Base-by-base conservation (phyloP, 2,888 invertebrate genomes). In the Spatulosminthurus flaviceps region DNA sequence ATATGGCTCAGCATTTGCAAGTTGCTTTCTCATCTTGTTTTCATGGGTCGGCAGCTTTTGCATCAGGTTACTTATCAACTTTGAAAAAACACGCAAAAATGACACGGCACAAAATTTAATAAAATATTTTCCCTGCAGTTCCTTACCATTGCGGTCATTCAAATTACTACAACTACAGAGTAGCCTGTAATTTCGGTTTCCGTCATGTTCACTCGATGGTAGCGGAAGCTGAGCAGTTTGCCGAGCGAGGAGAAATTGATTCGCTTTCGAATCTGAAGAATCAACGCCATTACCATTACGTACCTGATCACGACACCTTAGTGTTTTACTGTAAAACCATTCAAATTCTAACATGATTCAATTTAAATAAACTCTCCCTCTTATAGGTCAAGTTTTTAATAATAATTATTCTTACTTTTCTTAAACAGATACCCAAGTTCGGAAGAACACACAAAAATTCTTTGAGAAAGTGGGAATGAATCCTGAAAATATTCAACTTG, bases 1-100 rank as follows among this genome's bases (percentile, higher is more conserved):
- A 73, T 0, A 74, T 79, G 74, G 74, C 79, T 0, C 21, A 21
- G 5, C 74, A 79, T 41, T 69, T 79, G 79, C 79, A 79, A 34
- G 26, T 79, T n/a, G 74, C 79, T 19, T 79, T 41, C 29, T 79
- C 79, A 1, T n/a, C 28, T 21, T 24, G 21, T 7, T 79, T 79
- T 67, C 42, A 29, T 22, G 79, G 79, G 19, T 66, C 67, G 11
- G 79, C 74, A 13, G 21, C 42, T 2, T 79, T 79, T 42, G 61
- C 64, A 29, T 13, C 66, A 29, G 64, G 78, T 78, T 60, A 51
- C n/a, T n/a, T n/a, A n/a, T n/a, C n/a, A n/a, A n/a, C n/a, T n/a
- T n/a, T n/a, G n/a, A n/a, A n/a, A n/a, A n/a, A n/a, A n/a, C n/a
- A n/a, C n/a, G n/a, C n/a, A n/a, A n/a, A n/a, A n/a, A n/a, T n/a